Conservation (phyloP, 2,888 invertebrate species). For the Ferdinandea cuprea region DNA sequence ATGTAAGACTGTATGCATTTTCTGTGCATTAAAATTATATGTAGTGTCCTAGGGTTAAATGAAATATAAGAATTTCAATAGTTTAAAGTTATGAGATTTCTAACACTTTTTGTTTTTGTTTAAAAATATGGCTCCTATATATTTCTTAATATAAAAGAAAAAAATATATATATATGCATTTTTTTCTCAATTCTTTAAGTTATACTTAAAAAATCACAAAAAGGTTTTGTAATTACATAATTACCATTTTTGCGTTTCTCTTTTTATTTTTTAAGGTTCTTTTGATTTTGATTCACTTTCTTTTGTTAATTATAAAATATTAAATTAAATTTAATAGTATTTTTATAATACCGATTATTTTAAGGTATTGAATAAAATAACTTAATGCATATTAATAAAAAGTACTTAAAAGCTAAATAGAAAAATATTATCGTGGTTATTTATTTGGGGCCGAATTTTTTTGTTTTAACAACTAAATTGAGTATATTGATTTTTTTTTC, state of each 20-base stretch:
- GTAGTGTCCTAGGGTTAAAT: slow-evolving; percentile 55
- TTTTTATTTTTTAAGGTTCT: no score
- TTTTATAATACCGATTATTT: neutral
- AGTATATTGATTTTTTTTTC: no score
- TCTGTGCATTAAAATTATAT: no score
- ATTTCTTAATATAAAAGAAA: neutral
- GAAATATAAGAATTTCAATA: neutral
- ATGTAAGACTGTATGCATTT: no score
- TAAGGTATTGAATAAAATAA: slow-evolving; percentile 1
- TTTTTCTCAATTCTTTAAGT: slow-evolving; percentile 23
- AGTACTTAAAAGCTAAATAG: slow-evolving; percentile 2
- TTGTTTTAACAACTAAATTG: neutral
- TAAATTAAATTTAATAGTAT: neutral
- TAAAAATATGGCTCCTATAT: slow-evolving; percentile 5
- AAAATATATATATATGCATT: no score
- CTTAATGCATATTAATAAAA: neutral
- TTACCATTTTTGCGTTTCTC: neutral
- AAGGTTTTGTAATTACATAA: neutral
- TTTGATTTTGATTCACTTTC: slow-evolving; percentile 26
- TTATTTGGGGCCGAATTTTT: neutral
- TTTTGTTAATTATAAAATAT: neutral
- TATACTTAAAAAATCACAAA: slow-evolving; percentile 54
- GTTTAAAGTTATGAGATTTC: no score
- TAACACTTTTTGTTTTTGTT: neutral
- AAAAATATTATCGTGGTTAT: neutral